Evolutionary conservation across 2,888 invertebrate genomes (phyloP).

Genomic region (Cephus pygmeus): DNA sequence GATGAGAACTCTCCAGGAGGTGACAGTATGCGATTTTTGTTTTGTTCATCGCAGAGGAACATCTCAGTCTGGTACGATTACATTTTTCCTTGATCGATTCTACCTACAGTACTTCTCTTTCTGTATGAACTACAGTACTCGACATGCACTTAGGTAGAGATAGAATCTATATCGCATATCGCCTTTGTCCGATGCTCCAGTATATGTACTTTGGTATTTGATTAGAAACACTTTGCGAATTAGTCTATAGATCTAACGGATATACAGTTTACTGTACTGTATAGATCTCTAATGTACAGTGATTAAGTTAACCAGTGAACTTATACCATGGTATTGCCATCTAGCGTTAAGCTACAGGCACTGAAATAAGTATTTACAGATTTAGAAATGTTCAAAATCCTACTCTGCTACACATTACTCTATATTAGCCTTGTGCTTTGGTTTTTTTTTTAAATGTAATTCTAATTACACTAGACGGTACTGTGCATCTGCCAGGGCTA

Average conservation of each 20-base stretch:
- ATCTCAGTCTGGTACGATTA: neutral
- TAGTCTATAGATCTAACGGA: neutral
- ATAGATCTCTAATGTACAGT: neutral
- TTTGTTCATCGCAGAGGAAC: neutral
- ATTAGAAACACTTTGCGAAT: neutral
- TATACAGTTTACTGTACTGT: neutral
- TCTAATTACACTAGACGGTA: neutral
- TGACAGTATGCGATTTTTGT: neutral
- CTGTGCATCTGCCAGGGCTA: neutral
- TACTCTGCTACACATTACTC: no score
- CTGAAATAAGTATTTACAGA: neutral
- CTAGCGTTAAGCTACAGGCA: neutral
- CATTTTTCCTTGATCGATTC: neutral
- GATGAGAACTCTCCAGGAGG: neutral
- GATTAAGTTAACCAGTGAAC: neutral
- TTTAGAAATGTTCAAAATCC: neutral
- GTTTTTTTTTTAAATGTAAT: neutral
- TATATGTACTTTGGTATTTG: neutral
- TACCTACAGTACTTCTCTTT: neutral
- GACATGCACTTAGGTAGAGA: neutral
- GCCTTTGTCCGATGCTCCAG: neutral
- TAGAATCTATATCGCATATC: no score
- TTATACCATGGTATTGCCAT: neutral
- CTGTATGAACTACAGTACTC: neutral
- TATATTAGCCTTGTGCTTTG: neutral